Evolutionary conservation across 2,888 invertebrate genomes (phyloP).

Genomic region (Dromius quadrimaculatus): DNA sequence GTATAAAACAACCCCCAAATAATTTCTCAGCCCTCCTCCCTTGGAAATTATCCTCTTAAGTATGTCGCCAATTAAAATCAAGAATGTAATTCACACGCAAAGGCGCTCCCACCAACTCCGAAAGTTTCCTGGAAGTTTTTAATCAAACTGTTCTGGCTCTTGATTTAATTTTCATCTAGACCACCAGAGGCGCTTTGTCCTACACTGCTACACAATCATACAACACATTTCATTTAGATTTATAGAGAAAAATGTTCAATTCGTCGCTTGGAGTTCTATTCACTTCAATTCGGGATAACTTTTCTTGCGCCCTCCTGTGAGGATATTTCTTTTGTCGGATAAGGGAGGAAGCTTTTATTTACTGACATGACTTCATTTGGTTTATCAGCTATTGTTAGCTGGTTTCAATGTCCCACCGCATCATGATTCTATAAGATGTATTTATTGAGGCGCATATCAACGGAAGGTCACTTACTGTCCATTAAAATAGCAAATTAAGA

Average conservation of each 20-base stretch:
- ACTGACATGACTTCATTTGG: too few relatives aligned
- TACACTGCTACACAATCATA: constrained; percentile 50
- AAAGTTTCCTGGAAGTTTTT: constrained; percentile 59
- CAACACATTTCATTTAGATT: constrained; percentile 48
- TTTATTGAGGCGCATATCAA: too few relatives aligned
- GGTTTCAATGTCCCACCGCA: too few relatives aligned
- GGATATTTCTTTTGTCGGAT: too few relatives aligned
- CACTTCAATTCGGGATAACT: constrained; percentile 35
- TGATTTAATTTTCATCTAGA: constrained; percentile 61
- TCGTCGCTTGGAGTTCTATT: constrained; percentile 43
- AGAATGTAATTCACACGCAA: constrained; percentile 3
- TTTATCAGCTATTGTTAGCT: too few relatives aligned
- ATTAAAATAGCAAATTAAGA: too few relatives aligned
- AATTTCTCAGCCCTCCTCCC: too few relatives aligned
- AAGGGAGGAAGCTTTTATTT: too few relatives aligned
- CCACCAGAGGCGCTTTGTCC: constrained; percentile 62
- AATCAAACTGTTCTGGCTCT: constrained; percentile 62
- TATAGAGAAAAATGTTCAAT: constrained; percentile 39
- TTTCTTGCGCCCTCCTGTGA: constrained; percentile 17
- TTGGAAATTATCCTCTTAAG: too few relatives aligned
- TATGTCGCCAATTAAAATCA: constrained; percentile 42
- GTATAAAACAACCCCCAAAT: background rate
- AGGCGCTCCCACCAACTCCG: background rate
- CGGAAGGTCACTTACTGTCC: too few relatives aligned
- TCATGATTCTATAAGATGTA: too few relatives aligned